Conservation (phyloP, 2,888 invertebrate species). For the Dendrolimus houi region DNA sequence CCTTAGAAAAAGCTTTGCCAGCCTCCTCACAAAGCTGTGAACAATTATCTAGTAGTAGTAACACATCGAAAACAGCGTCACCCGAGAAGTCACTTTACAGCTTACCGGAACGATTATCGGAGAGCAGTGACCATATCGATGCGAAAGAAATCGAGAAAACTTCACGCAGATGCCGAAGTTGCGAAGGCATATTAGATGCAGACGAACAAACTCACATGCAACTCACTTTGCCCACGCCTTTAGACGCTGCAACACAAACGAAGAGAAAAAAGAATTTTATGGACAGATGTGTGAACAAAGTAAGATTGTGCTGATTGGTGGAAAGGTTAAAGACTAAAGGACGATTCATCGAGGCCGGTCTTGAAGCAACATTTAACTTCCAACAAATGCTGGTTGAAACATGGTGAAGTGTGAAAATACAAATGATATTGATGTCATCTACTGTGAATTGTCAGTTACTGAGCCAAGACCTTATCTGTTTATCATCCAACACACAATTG, state of each 20-base stretch:
- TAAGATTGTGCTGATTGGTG: slow-evolving; percentile 80
- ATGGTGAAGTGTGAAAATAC: too few species aligned
- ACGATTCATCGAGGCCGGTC: too few species aligned
- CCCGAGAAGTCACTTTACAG: slow-evolving; percentile 61
- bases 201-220: slow-evolving; percentile 71
- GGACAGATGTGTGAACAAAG: slow-evolving; percentile 90
- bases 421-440: too few species aligned
- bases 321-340: slow-evolving; percentile 6
- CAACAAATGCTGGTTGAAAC: too few species aligned
- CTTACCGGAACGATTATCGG: slow-evolving; percentile 59
- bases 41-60: slow-evolving; percentile 57
- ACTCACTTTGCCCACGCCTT: slow-evolving; percentile 73
- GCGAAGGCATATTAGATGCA: slow-evolving; percentile 78
- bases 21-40: slow-evolving; percentile 61
- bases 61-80: slow-evolving; percentile 56
- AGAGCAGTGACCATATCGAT: slow-evolving; percentile 56
- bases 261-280: slow-evolving; percentile 88
- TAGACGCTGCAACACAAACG: slow-evolving; percentile 75
- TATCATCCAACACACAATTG: too few species aligned
- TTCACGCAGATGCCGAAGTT: slow-evolving; percentile 75
- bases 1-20: slow-evolving; percentile 53
- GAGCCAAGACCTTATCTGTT: too few species aligned
- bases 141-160: slow-evolving; percentile 42
- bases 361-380: too few species aligned
- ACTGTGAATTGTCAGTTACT: too few species aligned